phyloP scores from a whole-genome alignment of 2,113 vertebrate genomes.

The Microcebus murinus region DNA sequence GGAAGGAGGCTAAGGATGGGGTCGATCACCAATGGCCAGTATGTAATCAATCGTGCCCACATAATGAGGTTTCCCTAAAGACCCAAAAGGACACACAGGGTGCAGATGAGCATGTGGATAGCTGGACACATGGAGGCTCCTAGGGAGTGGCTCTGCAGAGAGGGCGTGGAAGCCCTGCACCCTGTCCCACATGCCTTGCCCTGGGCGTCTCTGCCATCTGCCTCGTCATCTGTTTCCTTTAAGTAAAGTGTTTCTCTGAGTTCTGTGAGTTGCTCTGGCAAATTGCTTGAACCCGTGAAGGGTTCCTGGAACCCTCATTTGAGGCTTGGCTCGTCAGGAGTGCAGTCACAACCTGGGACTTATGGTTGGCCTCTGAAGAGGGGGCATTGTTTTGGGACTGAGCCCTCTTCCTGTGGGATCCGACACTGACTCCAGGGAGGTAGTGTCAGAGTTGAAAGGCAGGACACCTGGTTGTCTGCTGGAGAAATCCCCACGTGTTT shows the following conservation, averaged over 20 bases:
- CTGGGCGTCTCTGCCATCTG: neutral
- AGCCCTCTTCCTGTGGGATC: neutral
- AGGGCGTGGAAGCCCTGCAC: neutral
- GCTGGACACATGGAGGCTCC: too few species aligned
- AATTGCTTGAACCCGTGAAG: neutral
- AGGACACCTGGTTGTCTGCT: neutral
- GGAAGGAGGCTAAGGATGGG: too few species aligned
- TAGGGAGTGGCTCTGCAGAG: neutral
- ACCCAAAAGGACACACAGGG: neutral
- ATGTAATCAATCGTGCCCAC: neutral
- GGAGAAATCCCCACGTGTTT: neutral
- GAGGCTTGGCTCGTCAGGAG: neutral
- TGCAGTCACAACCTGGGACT: neutral
- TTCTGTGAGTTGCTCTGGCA: neutral
- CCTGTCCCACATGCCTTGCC: too few species aligned
- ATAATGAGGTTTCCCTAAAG: neutral
- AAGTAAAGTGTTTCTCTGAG: neutral
- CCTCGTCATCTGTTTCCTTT: neutral
- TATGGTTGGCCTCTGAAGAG: too few species aligned
- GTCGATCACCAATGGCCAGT: neutral
- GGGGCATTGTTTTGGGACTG: neutral
- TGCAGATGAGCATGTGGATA: neutral
- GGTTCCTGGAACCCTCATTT: neutral
- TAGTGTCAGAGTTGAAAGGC: too few species aligned
- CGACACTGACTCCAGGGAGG: neutral